Base-by-base conservation (phyloP, 2,888 invertebrate genomes). In the Tipula vernalis region DNA sequence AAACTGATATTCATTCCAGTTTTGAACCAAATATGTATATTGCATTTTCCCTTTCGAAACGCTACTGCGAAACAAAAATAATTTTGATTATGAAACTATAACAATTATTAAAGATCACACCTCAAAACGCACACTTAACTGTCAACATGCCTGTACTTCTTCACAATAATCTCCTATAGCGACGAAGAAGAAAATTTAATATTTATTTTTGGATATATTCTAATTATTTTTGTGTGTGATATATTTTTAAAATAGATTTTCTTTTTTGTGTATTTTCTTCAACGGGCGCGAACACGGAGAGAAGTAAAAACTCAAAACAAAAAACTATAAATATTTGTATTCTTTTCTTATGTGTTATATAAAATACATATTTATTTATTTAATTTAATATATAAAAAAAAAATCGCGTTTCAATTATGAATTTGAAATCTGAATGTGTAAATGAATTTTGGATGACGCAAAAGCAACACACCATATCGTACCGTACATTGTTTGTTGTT, bases 191-290 rank as follows among this genome's bases (percentile, higher is more conserved):
- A 71, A 71, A 71, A 71, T 28, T 71, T 71, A 71, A 71, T 71
- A 71, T 71, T 71, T 71, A 71, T 71, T 71, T 71, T 71, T 71
- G 71, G 71, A 71, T 71, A 71, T 71, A 71, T 71, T 71, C 71
- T 71, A 71, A 71, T 71, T 71, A 71, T 71, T 71, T 57, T 71
- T 71, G 71, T 71, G 51, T 51, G 71, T 71, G 71, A 71, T 71
- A 71, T 71, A 71, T 71, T 71, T 71, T 71, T 71, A 71, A 71
- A 71, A 71, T 71, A 71, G 71, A 71, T 71, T 71, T 71, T 28
- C 71, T 71, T 71, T 28, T 71, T 71, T 71, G 71, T 71, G 71
- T 71, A 28, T 71, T 51, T 71, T 71, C 71, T 71, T 18, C 10
- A 28, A 71, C 28, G 28, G 28, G 71, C 71, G 71, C 28, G 71